Base-by-base conservation (phyloP, 2,888 invertebrate genomes). In the Elegia similella region DNA sequence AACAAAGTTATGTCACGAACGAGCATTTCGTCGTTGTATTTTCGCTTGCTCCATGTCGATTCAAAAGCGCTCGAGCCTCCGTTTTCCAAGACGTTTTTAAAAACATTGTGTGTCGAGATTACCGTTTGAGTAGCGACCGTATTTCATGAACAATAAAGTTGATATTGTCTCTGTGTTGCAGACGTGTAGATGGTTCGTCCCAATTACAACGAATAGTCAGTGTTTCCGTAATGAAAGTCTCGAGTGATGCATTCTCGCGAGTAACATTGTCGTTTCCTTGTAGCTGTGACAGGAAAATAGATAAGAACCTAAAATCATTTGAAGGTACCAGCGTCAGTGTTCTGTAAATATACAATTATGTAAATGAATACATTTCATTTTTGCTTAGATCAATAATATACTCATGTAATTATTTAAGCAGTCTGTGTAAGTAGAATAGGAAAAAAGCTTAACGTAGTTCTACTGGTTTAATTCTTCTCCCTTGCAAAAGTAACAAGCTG, bases 151-250 rank as follows among this genome's bases (percentile, higher is more conserved):
- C 0, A 7, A 55, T 73, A 79, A 61, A 63, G 73, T 73, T 64
- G 59, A 57, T 55, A 64, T 62, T 68, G 34, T 48, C 46, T 52
- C 12, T 58, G 58, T 55, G 52, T 55, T 48, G 8, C 17, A 50
- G 38, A 47, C 55, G 56, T 61, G 65, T 55, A 60, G 67, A 66
- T 64, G 61, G 66, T 68, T 58, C 69, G 69, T 66, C 76, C 72
- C 72, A 77, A 78, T 79, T 78, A 76, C 70, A 67, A 67, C 48
- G 60, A 61, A 60, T 60, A 60, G 58, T 58, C 65, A 66, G 72
- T 73, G 78, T 74, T 74, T 73, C 71, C 70, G 75, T 81, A 80
- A 81, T 83, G 80, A 73, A 70, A 73, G 71, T 64, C 63, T 63
- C 65, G 62, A 64, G 67, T 63, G 63, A 65, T 59, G 58, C 50